Base-by-base conservation (phyloP, 2,888 invertebrate genomes). In the Conops quadrifasciatus region DNA sequence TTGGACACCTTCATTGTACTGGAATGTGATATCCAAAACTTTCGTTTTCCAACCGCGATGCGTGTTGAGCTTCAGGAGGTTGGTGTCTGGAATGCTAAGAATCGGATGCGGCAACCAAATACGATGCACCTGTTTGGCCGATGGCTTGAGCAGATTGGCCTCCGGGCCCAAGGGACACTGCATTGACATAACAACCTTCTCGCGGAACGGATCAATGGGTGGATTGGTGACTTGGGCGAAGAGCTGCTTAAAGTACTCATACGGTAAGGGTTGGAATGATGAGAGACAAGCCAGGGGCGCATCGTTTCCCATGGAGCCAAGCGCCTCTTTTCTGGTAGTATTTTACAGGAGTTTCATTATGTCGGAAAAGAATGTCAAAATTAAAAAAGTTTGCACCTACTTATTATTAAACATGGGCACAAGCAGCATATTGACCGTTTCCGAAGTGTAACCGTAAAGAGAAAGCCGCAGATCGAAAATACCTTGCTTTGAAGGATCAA, bases 171-270 rank as follows among this genome's bases (percentile, higher is more conserved):
- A 92, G 0, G 98, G 98, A 82, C 98, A 98, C 75, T 95, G 92
- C 85, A 99, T 88, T 0, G 98, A 97, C 98, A 99, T 99, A 73
- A 99, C 98, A 76, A 98, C 94, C 87, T 96, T 96, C 88, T 99
- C 99, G 79, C 90, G 89, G 90, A 99, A 98, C 49, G 99, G 99
- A 88, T 99, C 99, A 78, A 99, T 98, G 4, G 99, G 99, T 5
- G 99, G 99, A 88, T 99, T 99, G 79, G 99, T 99, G 78, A 97
- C 96, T 89, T 99, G 99, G 47, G 99, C 99, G 87, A 99, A 99
- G 60, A 98, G 88, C 84, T 99, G 99, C 84, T 99, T 98, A 89
- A 99, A 99, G 87, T 99, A 99, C 78, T 96, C 96, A 86, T 97
- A 99, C 1, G 95, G 90, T 72, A 98, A 88, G 11, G 99, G 99